Conservation (phyloP, 1,140 invertebrate species). For the Onthophagus taurus region DNA sequence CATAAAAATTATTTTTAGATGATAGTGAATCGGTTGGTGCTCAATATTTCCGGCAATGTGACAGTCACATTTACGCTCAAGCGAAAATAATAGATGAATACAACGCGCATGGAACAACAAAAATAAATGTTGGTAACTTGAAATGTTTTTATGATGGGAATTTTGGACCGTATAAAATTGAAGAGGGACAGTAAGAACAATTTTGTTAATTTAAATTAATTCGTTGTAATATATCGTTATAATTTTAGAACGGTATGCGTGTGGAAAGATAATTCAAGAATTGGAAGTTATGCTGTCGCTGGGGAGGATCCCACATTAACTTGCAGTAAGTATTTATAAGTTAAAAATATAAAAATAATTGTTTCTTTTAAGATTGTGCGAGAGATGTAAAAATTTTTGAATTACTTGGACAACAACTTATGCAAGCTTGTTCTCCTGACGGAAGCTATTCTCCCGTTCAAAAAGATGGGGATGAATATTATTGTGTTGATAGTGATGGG, state of each 20-base stretch:
- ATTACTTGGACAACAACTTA: slow-evolving; percentile 36
- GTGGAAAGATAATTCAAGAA: slow-evolving; percentile 41
- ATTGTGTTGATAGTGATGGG: slow-evolving; percentile 47
- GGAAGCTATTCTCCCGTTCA: slow-evolving; percentile 45
- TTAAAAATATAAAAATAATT: slow-evolving; percentile 1
- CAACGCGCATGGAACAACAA: slow-evolving; percentile 41
- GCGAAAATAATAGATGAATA: slow-evolving; percentile 39
- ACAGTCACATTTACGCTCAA: slow-evolving; percentile 44
- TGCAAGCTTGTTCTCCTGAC: slow-evolving; percentile 38
- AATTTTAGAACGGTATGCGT: slow-evolving; percentile 45
- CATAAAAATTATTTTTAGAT: slow-evolving; percentile 29
- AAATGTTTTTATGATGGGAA: slow-evolving; percentile 50
- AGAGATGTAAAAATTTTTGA: slow-evolving; percentile 41
- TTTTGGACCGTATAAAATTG: slow-evolving; percentile 44
- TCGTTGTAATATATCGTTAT: neutral
- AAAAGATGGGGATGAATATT: slow-evolving; percentile 35
- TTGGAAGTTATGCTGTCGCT: slow-evolving; percentile 39
- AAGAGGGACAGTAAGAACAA: slow-evolving; percentile 39
- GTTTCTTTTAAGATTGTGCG: slow-evolving; percentile 42
- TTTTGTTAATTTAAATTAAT: neutral
- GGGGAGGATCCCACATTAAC: slow-evolving; percentile 36
- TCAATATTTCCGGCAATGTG: slow-evolving; percentile 48
- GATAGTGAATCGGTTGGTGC: slow-evolving; percentile 35
- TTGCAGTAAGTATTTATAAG: slow-evolving; percentile 43
- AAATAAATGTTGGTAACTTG: slow-evolving; percentile 37